A percentile compares a stretch with the other conserved stretches of the same genome.
phyloP scores from a whole-genome alignment of 2,113 vertebrate genomes.

The Patagioenas fasciata region DNA sequence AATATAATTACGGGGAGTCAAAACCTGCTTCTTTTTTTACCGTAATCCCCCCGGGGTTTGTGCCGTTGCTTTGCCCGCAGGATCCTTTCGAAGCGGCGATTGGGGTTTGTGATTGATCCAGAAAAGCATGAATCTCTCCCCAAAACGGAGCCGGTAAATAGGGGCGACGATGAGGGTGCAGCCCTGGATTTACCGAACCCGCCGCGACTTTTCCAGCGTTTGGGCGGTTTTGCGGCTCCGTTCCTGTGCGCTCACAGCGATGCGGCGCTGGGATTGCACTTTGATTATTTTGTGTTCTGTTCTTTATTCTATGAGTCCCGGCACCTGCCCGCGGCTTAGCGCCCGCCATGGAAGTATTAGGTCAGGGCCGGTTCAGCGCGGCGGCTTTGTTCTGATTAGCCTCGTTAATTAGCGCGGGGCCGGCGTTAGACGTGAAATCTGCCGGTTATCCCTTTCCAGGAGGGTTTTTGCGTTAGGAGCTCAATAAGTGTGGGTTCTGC shows the following conservation, averaged over 20 bases:
- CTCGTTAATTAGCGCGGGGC: too few species aligned
- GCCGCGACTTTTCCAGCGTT: neutral
- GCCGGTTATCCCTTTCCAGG: too few species aligned
- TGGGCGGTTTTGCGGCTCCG: neutral
- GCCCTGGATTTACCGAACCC: accelerated
- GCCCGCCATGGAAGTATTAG: neutral
- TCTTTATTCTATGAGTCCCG: too few species aligned
- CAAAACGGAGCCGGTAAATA: neutral
- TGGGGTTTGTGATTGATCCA: neutral
- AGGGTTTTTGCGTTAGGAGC: too few species aligned
- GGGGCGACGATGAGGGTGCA: accelerated
- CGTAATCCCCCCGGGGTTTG: accelerated
- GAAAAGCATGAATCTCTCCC: neutral
- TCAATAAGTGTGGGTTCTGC: too few species aligned
- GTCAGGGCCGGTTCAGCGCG: neutral
- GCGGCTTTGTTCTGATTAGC: too few species aligned
- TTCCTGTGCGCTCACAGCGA: neutral
- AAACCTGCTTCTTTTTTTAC: neutral
- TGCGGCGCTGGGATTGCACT: too few species aligned
- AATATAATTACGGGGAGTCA: neutral
- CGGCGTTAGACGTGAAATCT: too few species aligned
- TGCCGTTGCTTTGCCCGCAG: neutral
- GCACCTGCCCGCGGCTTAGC: neutral
- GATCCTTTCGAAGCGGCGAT: neutral
- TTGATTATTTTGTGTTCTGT: too few species aligned